A percentile compares a stretch with the other conserved stretches of the same genome.
Conservation (phyloP, 2,888 invertebrate species). For the Euspilapteryx auroguttella region DNA sequence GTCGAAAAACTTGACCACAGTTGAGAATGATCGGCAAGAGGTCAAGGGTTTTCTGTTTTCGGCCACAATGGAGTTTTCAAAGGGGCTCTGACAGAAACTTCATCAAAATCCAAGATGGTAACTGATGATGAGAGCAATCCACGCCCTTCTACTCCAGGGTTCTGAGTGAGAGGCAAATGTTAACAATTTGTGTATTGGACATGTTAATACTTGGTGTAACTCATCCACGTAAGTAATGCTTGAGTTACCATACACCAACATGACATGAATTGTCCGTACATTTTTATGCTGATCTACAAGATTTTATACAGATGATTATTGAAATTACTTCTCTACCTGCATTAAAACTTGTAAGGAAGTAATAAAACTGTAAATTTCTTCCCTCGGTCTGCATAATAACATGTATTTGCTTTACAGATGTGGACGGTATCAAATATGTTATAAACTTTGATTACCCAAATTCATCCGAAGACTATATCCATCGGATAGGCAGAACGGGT, state of each 20-base stretch:
- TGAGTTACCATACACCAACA: constrained; percentile 3
- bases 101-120: neutral
- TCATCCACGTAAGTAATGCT: constrained; percentile 52
- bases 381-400: too few species aligned
- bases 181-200: constrained; percentile 22
- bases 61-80: constrained; percentile 53
- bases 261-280: too few species aligned
- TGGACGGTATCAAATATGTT: constrained; percentile 94
- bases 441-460: constrained; percentile 96
- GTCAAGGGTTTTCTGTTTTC: constrained; percentile 62
- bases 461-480: constrained; percentile 94
- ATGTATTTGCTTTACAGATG: constrained; percentile 78
- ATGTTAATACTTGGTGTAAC: constrained; percentile 42
- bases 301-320: neutral
- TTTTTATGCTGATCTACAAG: neutral
- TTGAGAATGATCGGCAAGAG: constrained; percentile 41
- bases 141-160: constrained; percentile 53
- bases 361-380: too few species aligned
- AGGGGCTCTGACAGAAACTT: constrained; percentile 25
- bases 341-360: too few species aligned
- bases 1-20: constrained; percentile 59
- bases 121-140: too few species aligned
- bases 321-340: too few species aligned
- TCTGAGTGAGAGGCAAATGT: constrained; percentile 58
- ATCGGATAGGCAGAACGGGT: constrained; percentile 93